phyloP scores from a whole-genome alignment of 2,113 vertebrate species.

The Gambusia holbrooki region DNA sequence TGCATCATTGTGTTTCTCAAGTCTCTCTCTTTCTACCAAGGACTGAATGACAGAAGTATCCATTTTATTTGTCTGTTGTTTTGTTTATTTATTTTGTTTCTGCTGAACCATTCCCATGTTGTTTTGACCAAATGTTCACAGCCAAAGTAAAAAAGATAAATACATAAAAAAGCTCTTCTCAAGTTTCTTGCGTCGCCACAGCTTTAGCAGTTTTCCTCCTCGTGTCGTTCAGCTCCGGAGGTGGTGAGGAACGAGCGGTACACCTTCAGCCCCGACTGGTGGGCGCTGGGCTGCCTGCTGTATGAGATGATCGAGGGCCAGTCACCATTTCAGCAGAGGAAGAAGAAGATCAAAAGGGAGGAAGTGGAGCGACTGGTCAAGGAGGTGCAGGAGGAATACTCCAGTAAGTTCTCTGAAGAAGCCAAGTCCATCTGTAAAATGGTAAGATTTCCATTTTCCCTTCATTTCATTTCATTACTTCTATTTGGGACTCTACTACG shows the following conservation, averaged over 20 bases:
- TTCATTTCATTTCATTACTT: background rate
- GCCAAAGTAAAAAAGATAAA: too few relatives aligned
- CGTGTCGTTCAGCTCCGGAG: conserved; percentile 85
- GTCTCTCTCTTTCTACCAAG: too few relatives aligned
- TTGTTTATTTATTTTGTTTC: too few relatives aligned
- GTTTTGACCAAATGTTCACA: too few relatives aligned
- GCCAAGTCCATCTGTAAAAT: conserved; percentile 89
- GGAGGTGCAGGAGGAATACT: conserved; percentile 93
- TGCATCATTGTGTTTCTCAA: too few relatives aligned
- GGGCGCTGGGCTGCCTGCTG: conserved; percentile 93
- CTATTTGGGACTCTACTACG: too few relatives aligned
- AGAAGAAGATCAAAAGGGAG: conserved; percentile 96
- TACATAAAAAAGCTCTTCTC: too few relatives aligned
- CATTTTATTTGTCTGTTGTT: too few relatives aligned
- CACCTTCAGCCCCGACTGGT: conserved; percentile 97
- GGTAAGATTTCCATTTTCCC: conserved; percentile 74
- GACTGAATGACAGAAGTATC: too few relatives aligned
- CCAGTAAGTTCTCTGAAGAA: conserved; percentile 86
- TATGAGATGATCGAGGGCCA: conserved; percentile 99
- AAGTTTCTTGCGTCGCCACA: too few relatives aligned
- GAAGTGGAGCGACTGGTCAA: conserved; percentile 94
- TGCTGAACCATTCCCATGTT: too few relatives aligned
- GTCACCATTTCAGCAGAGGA: conserved; percentile 97
- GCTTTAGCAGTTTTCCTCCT: background rate
- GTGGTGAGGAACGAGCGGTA: conserved; percentile 96